A percentile compares a stretch with the other conserved stretches of the same genome.
These are phyloP conservation scores for Chloroceryle aenea DNA, from an alignment of 2,113 vertebrate genomes.

Conservation along the genomic window DNA sequence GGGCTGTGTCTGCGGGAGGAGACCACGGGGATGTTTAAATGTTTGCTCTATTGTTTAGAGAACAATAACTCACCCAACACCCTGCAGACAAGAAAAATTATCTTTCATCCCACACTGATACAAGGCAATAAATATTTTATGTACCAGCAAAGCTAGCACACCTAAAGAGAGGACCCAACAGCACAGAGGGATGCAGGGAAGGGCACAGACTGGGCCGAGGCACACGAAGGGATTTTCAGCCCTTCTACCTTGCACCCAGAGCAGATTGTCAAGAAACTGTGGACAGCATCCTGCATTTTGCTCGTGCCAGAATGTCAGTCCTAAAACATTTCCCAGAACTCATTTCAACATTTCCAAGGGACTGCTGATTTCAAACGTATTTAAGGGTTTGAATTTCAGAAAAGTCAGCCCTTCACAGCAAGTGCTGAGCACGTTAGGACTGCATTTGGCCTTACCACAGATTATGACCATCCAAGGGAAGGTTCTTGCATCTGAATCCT, in stretches of 20 bases:
- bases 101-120: neutral
- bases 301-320: neutral
- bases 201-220: neutral
- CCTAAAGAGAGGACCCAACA: neutral
- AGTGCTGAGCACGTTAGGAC: rapidly evolving
- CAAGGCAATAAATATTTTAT: neutral
- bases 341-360: neutral
- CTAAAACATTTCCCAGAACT: neutral
- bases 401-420: neutral
- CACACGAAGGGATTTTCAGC: neutral
- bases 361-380: rapidly evolving
- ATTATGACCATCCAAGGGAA: neutral
- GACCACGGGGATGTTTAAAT: neutral
- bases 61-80: neutral
- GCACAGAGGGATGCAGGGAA: neutral
- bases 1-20: neutral
- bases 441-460: neutral
- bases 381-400: neutral
- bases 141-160: neutral
- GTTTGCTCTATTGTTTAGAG: neutral
- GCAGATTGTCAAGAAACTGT: neutral
- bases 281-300: neutral
- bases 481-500: neutral
- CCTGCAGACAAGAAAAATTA: neutral
- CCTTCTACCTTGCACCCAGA: neutral